Evolutionary conservation across 30 jellyfish, hydroid and myxozoan species (phyloP), one percentile per base, ranked within the genome.

Genomic region (Aurelia coerulea): DNA sequence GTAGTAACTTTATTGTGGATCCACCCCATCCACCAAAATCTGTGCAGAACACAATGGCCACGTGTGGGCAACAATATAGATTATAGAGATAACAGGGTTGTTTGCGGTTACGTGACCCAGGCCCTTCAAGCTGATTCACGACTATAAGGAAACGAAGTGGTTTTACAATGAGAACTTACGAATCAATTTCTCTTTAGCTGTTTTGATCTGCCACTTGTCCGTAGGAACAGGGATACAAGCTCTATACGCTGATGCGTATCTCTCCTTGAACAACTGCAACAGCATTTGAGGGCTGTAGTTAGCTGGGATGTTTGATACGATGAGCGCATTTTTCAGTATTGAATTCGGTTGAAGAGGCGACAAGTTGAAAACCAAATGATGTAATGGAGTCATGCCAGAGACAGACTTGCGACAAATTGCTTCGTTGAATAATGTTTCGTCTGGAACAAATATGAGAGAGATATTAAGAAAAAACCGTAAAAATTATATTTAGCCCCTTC

Each of bases 231-330:
- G 99, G 35, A 94, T 94, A 18, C 91, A 67, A 1, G 99, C 99
- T 11, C 99, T 82, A 79, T 94, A 94, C 5, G 91, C 99, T 8
- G 99, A 94, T 39, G 99, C 93, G 53, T 68, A 94, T n/a, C 94
- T 95, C 18, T 86, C 88, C 59, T 94, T 94, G 87, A 94, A 94
- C 67, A 94, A 89, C 82, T 94, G 94, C 85, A 94, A 71, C 54
- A 94, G 71, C 96, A 94, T 79, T 60, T 97, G 88, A 6, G 99
- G 92, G 73, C 97, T 89, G 87, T 94, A 94, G 79, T 83, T 94
- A 19, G 91, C 76, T 0, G 99, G 99, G 3, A 94, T 83, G 75
- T 88, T 94, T 31, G 97, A 87, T 7, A 94, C 91, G n/a, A 76
- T 62, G 71, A 94, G 72, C 2, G 97, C 79, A 76, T 89, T 94